Conservation (phyloP, 2,888 invertebrate genomes). For the Empis stercorea region DNA sequence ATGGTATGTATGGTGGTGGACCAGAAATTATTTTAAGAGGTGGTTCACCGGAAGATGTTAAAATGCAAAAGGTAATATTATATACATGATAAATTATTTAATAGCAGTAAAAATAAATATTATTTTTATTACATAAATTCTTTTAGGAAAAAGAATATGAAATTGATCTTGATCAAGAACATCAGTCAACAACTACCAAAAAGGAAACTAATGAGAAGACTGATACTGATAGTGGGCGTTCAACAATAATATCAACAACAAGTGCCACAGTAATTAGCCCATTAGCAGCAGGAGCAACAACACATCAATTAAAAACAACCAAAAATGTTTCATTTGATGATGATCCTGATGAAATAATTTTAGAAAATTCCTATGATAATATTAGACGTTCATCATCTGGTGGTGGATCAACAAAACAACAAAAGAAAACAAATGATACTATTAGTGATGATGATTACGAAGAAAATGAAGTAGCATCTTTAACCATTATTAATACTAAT, state of each 20-base stretch:
- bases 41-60: slow-evolving; percentile 1
- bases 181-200: background rate
- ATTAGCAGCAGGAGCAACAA: too few species aligned
- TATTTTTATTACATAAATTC: background rate
- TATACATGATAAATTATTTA: too few species aligned
- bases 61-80: background rate
- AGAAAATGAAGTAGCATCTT: background rate
- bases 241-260: background rate
- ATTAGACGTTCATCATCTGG: background rate
- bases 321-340: slow-evolving; percentile 1
- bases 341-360: background rate
- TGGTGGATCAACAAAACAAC: too few species aligned
- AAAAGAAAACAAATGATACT: background rate
- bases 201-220: background rate
- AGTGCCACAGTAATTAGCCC: background rate
- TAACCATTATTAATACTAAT: too few species aligned
- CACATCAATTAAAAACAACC: background rate
- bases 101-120: background rate
- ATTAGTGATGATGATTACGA: background rate
- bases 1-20: slow-evolving; percentile 77
- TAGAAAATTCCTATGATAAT: background rate
- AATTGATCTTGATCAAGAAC: background rate
- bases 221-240: background rate
- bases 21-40: slow-evolving; percentile 52
- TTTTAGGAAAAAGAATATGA: background rate